These are phyloP conservation scores for Amiota communis DNA, from an alignment of 2,888 invertebrate species.

Conservation along the genomic window DNA sequence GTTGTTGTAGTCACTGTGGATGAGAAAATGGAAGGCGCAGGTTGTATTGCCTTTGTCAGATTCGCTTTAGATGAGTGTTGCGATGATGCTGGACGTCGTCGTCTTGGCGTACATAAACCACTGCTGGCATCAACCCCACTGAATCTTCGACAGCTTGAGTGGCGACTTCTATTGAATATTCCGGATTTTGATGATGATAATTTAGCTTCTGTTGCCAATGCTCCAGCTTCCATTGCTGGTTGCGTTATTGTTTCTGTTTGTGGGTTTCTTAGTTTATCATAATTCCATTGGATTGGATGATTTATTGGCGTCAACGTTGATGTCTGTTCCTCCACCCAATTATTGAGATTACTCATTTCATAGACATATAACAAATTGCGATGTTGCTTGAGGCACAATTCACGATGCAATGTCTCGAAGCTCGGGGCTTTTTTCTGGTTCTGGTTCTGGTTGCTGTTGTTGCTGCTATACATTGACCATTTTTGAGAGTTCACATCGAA, in stretches of 20 bases:
- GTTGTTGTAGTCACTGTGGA: not conserved
- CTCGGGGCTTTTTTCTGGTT: not conserved
- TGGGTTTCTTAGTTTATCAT: not conserved
- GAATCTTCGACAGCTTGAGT: not conserved
- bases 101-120: not conserved
- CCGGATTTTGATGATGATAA: not conserved
- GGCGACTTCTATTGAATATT: not conserved
- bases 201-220: not conserved
- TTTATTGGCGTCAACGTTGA: not conserved
- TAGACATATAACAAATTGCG: not conserved
- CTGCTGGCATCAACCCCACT: not conserved
- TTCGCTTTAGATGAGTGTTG: not conserved
- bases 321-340: slow-evolving; percentile 1
- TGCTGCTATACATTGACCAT: not conserved
- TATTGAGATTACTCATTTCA: slow-evolving; percentile 10
- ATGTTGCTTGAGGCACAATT: slow-evolving; percentile 8
- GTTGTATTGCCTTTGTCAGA: not conserved
- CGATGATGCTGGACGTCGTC: too few species aligned
- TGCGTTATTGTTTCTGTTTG: not conserved
- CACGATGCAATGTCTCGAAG: slow-evolving; percentile 23
- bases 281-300: too few species aligned
- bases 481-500: not conserved
- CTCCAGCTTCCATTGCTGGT: not conserved
- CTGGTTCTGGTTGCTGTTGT: not conserved
- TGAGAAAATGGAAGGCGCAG: not conserved